phyloP scores from a whole-genome alignment of 2,113 vertebrate species.

The Parus major region DNA sequence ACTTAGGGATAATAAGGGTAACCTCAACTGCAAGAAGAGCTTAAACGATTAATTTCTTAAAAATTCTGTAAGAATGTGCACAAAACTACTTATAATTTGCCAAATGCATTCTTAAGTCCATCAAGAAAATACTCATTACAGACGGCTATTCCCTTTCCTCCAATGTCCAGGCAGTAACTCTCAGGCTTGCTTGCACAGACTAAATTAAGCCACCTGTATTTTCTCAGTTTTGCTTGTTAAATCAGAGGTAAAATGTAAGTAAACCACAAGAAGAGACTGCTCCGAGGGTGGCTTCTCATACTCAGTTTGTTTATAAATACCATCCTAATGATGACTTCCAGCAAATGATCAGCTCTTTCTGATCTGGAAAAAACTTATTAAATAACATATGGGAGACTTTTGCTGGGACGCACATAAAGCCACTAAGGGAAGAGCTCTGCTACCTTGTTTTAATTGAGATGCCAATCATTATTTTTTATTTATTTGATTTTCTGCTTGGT shows the following conservation, averaged over 20 bases:
- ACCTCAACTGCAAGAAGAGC: neutral
- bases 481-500: neutral
- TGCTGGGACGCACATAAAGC: accelerated
- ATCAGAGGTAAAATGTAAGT: neutral
- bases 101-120: neutral
- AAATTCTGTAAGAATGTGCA: neutral
- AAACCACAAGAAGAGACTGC: neutral
- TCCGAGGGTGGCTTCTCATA: neutral
- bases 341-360: neutral
- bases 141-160: neutral
- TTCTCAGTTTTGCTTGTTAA: neutral
- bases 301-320: neutral
- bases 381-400: neutral
- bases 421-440: neutral
- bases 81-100: neutral
- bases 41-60: neutral
- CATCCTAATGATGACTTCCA: neutral
- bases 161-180: neutral
- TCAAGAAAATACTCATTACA: neutral
- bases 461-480: neutral
- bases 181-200: neutral
- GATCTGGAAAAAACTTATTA: neutral
- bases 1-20: neutral
- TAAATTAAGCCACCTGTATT: neutral
- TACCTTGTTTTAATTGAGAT: neutral